Percentiles rank a stretch among this genome's conserved stretches.
Conservation (phyloP, 2,113 vertebrate genomes). For the Catharus fuscescens region DNA sequence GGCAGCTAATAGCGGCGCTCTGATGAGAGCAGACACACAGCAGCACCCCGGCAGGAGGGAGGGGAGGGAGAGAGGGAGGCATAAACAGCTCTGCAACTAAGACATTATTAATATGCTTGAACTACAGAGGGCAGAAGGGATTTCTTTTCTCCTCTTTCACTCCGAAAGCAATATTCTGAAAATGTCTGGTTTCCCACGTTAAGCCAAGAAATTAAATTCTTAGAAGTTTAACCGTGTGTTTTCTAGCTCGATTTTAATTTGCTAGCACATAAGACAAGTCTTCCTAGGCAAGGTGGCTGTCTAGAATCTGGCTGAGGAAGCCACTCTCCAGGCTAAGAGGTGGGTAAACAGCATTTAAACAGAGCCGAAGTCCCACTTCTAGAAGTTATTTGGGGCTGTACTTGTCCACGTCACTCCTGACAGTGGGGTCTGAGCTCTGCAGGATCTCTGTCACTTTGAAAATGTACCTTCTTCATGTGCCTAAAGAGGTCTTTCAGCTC, state of each 20-base stretch:
- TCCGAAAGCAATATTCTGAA: slow-evolving; percentile 42
- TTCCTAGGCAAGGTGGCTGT: slow-evolving; percentile 10
- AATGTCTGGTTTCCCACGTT: slow-evolving; percentile 30
- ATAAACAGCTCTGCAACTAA: slow-evolving; percentile 60
- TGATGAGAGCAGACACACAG: slow-evolving; percentile 24
- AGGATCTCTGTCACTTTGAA: neutral
- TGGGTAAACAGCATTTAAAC: neutral
- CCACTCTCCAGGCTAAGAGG: neutral
- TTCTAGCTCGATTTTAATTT: slow-evolving; percentile 34
- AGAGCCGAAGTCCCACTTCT: neutral
- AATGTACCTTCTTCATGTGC: neutral
- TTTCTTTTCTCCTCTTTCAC: slow-evolving; percentile 47
- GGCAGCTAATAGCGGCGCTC: slow-evolving; percentile 23
- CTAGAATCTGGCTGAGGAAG: slow-evolving; percentile 10
- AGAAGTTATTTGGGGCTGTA: neutral
- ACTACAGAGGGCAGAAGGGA: slow-evolving; percentile 68
- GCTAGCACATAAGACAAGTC: neutral
- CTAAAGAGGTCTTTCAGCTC: neutral
- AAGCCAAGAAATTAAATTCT: slow-evolving; percentile 29
- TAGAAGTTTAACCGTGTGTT: neutral
- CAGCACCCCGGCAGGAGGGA: slow-evolving; percentile 37
- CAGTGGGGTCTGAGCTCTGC: neutral
- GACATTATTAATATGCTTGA: slow-evolving; percentile 58
- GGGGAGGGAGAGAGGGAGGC: slow-evolving; percentile 54
- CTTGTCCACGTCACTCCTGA: neutral